Evolutionary conservation across 2,113 vertebrate genomes (phyloP).

Genomic region (Paramisgurnus dabryanus): DNA sequence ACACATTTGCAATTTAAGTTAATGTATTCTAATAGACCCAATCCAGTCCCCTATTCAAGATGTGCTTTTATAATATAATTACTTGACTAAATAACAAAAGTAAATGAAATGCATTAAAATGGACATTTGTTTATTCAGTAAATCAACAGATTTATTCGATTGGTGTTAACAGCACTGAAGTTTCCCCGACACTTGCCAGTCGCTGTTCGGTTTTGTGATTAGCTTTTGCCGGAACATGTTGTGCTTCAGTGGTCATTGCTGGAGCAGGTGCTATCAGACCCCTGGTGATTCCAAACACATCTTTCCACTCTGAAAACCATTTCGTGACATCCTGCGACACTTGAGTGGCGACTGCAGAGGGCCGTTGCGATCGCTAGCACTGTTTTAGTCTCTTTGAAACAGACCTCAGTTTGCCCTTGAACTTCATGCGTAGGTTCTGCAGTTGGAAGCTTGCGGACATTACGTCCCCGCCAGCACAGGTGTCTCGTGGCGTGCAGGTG

Average conservation of each 20-base stretch:
- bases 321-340: neutral
- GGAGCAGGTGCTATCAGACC: conserved; percentile 22
- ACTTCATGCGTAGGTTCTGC: neutral
- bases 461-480: conserved; percentile 22
- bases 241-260: conserved; percentile 33
- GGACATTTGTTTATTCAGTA: no score
- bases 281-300: conserved; percentile 17
- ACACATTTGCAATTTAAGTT: no score
- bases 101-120: no score
- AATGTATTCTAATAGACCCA: no score
- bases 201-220: conserved; percentile 32
- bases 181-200: neutral
- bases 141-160: neutral
- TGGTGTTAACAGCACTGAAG: neutral
- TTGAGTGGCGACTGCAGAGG: neutral
- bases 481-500: conserved; percentile 21
- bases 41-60: no score
- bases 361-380: neutral
- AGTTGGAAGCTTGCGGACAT: conserved; percentile 18
- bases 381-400: conserved; percentile 11
- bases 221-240: conserved; percentile 31
- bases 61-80: no score
- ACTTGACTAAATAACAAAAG: no score
- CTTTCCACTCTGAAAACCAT: neutral
- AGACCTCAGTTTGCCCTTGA: conserved; percentile 35